Evolutionary conservation across 2,113 vertebrate species (phyloP).

Genomic region (Eulacestoma nigropectus): DNA sequence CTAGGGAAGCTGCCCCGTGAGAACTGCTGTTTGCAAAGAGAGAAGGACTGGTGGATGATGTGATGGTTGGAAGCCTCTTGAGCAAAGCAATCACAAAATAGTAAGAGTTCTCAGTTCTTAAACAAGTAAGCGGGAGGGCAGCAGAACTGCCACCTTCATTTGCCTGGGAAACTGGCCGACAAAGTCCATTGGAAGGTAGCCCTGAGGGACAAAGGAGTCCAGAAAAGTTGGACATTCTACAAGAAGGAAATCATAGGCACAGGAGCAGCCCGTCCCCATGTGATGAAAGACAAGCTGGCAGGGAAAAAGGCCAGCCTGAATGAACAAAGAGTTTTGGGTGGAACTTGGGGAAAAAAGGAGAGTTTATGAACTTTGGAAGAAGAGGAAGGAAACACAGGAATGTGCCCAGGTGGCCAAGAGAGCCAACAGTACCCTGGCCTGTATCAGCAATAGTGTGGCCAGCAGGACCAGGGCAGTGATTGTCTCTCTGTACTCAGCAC

Average conservation of each 20-base stretch:
- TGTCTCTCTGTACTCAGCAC: not conserved
- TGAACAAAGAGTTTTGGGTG: not conserved
- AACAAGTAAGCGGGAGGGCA: not conserved
- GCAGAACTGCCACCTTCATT: not conserved
- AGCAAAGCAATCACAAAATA: rapidly evolving
- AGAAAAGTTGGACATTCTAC: not conserved
- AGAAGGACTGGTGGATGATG: not conserved
- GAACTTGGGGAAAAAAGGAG: not conserved
- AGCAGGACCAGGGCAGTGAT: not conserved
- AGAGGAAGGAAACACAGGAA: not conserved
- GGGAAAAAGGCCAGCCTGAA: not conserved
- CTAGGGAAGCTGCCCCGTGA: not conserved
- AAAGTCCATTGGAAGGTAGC: not conserved
- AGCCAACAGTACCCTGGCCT: not conserved
- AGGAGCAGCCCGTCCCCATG: not conserved
- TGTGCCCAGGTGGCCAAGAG: not conserved
- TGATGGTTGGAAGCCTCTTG: not conserved
- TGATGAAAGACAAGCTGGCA: not conserved
- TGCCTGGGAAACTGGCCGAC: not conserved
- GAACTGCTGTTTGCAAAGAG: not conserved
- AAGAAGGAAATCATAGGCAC: not conserved
- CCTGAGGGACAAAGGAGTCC: not conserved
- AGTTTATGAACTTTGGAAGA: not conserved
- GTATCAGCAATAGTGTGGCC: not conserved
- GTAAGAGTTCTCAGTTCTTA: not conserved